Conservation (phyloP, 2,113 vertebrate genomes). For the Calidris pugnax region DNA sequence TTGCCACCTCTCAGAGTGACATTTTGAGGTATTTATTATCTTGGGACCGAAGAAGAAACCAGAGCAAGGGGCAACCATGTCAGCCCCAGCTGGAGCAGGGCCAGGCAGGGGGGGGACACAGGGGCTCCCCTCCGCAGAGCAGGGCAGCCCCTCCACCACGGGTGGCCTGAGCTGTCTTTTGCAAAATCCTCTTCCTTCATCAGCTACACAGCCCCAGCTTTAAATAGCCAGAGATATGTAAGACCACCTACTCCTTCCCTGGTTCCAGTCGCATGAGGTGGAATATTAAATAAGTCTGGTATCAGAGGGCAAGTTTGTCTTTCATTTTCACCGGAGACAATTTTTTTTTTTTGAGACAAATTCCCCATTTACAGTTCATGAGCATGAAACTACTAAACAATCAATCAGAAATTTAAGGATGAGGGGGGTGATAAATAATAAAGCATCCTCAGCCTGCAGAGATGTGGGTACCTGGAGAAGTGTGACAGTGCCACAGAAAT, state of each 20-base stretch:
- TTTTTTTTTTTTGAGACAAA: background rate
- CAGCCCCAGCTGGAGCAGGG: background rate
- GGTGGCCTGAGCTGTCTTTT: background rate
- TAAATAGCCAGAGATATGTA: background rate
- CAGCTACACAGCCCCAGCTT: background rate
- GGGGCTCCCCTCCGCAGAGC: background rate
- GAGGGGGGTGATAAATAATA: background rate
- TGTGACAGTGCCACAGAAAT: background rate
- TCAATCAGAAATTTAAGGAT: background rate
- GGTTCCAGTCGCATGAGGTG: background rate
- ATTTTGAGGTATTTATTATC: background rate
- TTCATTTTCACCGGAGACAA: background rate
- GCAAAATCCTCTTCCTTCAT: background rate
- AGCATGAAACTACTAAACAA: background rate
- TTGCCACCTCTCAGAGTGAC: background rate
- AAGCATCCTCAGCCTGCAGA: background rate
- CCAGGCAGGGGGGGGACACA: background rate
- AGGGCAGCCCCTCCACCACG: accelerated
- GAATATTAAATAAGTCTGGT: background rate
- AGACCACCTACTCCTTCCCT: background rate
- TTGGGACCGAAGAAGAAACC: background rate
- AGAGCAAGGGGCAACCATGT: background rate
- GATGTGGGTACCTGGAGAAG: background rate
- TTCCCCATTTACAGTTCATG: accelerated
- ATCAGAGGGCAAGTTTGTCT: background rate